Base-by-base conservation (phyloP, 2,888 invertebrate genomes). In the Meandrusa payeni region DNA sequence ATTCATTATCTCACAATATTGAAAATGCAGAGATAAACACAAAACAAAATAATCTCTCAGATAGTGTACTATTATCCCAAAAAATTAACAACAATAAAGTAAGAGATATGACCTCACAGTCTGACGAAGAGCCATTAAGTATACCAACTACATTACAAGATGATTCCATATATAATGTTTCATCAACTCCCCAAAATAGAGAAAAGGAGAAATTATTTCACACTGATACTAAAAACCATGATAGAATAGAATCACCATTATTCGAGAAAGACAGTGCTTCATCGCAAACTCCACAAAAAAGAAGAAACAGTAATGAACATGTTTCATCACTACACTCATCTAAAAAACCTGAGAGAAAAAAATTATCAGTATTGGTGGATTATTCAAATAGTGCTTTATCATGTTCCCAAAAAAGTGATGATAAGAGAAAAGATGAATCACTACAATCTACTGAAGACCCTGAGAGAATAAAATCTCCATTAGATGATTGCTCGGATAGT, bases 151-250 rank as follows among this genome's bases (percentile, higher is more conserved):
- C 54, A 27, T 46, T 61, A 26, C 40, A 59, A 2, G 48, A 51
- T 34, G 55, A 63, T 51, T 68, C 67, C 3, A 58, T 64, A 9
- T 61, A 64, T 37, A 54, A 55, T 42, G 50, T 37, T 29, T 32
- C 51, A 17, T 57, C 58, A 33, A 48, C 58, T 31, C 50, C 55
- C 7, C 32, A 39, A n/a, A 57, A 37, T 10, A 37, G 5, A 2
- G 10, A 29, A n/a, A n/a, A n/a, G n/a, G n/a, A 15, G 23, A 41
- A 43, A 13, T 26, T 11, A 28, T 6, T 20, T 10, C 5, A 11
- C 11, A 37, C 2, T 4, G n/a, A 5, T n/a, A 31, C 42, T 39
- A 15, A 42, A 9, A 20, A 43, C 27, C 42, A 33, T 19, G 41
- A 54, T 3, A 29, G 42, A 41, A 38, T 43, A 20, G 60, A 59